These are phyloP conservation scores for Artemisiospiza belli DNA, from an alignment of 2,113 vertebrate genomes.

Conservation along the genomic window DNA sequence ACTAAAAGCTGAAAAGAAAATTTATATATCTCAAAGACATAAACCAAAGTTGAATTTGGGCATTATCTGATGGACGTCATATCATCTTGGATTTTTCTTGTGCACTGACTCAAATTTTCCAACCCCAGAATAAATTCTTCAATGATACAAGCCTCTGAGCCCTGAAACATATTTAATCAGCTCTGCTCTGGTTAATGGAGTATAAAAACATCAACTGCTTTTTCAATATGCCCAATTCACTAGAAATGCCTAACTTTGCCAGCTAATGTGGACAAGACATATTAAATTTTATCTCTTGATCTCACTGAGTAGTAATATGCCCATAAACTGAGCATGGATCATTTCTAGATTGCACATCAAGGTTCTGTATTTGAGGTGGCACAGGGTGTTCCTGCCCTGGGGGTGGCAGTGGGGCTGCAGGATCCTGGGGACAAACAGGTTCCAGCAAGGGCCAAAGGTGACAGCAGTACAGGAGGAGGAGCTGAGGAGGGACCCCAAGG, in stretches of 20 bases:
- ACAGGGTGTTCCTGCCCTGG: rapidly evolving
- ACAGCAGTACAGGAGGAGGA: background rate
- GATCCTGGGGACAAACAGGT: no score
- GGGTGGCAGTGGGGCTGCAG: background rate
- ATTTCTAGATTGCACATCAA: background rate
- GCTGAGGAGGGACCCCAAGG: background rate
- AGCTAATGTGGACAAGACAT: background rate
- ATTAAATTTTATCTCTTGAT: background rate
- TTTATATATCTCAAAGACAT: background rate
- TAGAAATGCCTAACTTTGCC: background rate
- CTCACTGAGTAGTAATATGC: background rate
- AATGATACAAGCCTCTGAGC: background rate
- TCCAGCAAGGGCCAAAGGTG: background rate
- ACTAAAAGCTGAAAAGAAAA: background rate
- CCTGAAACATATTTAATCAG: background rate
- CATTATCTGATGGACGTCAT: background rate
- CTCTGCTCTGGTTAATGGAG: background rate
- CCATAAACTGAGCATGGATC: rapidly evolving
- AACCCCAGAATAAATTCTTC: background rate
- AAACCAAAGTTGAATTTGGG: background rate
- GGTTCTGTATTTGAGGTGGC: background rate
- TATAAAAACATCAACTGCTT: background rate
- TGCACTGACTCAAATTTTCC: background rate
- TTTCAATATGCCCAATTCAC: background rate
- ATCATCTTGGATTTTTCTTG: background rate